Conservation (phyloP, 2,113 vertebrate species). For the human (Homo sapiens) region DNA sequence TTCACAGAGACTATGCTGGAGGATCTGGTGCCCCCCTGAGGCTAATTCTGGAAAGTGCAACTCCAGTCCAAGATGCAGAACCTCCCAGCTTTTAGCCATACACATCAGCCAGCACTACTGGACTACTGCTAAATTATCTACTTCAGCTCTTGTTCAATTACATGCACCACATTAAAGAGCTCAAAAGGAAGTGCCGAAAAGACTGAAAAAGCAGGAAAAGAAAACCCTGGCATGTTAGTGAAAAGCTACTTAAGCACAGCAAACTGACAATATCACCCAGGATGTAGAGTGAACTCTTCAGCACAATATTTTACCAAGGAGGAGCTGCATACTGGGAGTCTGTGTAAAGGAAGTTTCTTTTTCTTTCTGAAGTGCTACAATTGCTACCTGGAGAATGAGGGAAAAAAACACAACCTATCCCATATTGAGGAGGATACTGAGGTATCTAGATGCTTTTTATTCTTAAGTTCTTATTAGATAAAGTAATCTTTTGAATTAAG, state of each 20-base stretch:
- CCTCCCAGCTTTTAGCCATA: not conserved
- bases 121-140: not conserved
- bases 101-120: not conserved
- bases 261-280: not conserved
- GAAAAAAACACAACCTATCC: not conserved
- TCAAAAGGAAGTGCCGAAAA: not conserved
- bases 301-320: not conserved
- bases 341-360: not conserved
- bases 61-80: not conserved
- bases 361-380: not conserved
- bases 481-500: not conserved
- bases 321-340: not conserved
- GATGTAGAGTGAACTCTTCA: not conserved
- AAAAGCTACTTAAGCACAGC: constrained; percentile 37
- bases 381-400: not conserved
- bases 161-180: not conserved
- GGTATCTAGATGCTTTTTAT: not conserved
- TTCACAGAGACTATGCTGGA: not conserved
- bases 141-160: constrained; percentile 11
- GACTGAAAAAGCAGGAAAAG: constrained; percentile 31
- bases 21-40: constrained; percentile 62
- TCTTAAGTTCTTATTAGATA: not conserved
- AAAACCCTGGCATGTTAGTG: not conserved
- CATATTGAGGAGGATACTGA: not conserved
- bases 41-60: constrained; percentile 19